Evolutionary conservation across 2,113 vertebrate genomes (phyloP), one percentile per base, ranked within the genome.

Genomic region (Zapus hudsonius): DNA sequence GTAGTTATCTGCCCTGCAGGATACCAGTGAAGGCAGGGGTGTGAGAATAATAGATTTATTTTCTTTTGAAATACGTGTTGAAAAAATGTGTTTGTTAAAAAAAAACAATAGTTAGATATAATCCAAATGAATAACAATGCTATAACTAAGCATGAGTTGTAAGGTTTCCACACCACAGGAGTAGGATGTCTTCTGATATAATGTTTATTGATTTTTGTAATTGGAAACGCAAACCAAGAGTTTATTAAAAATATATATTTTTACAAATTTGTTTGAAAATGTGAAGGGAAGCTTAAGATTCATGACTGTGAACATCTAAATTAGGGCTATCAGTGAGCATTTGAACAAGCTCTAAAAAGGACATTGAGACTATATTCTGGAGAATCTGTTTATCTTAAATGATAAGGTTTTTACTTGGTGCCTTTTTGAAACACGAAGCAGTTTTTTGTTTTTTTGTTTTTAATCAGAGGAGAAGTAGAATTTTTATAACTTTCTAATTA

Each of bases 41-140:
- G 47, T 47, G 47, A 91, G 92, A 93, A 93, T 42, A 67, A 67
- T 84, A 93, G 93, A 76, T 89, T 95, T 85, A 69, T 5, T 59
- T 96, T 59, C 42, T 42, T 95, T 95, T 93, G 85, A 95, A 94
- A 95, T 91, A 89, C 38, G 13, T 80, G 44, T 78, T 95, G 76
- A 87, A 91, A 93, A 87, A 81, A 19, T 82, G 12, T 67, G 25
- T 67, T 66, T 89, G 47, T 72, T 42, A 36, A 80, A 76, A 36
- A 80, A 76, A 67, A 87, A 76, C 92, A 89, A 76, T 87, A 67
- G 66, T 23, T 91, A 69, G 22, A 10, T 91, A 89, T 73, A 94
- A 87, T 29, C 5, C 27, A 91, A 93, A 76, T 44, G 52, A 95
- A 80, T 85, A 76, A 87, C 86, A 81, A 27, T 59, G 10, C 88